A percentile compares a stretch with the other conserved stretches of the same genome.
Evolutionary conservation across 2,888 invertebrate species (phyloP).

Genomic region (Drosophila dives): DNA sequence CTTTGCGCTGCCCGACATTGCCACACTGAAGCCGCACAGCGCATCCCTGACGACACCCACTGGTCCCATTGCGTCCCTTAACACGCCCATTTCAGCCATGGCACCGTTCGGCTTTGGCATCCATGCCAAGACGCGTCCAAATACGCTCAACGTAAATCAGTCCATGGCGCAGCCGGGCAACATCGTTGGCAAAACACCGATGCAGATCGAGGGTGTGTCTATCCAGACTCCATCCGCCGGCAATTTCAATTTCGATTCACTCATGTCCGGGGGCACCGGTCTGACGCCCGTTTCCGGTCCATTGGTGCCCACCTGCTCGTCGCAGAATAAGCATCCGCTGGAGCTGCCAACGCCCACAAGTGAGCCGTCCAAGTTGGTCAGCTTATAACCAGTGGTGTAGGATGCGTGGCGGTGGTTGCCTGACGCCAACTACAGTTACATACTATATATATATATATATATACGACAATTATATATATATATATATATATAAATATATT

Average conservation of each 20-base stretch:
- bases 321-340: conserved; percentile 90
- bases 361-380: conserved; percentile 91
- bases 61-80: conserved; percentile 83
- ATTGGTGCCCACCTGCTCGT: conserved; percentile 89
- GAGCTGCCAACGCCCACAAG: conserved; percentile 90
- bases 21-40: conserved; percentile 66
- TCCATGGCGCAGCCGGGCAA: conserved; percentile 83
- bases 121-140: conserved; percentile 88
- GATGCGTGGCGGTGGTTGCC: conserved; percentile 46
- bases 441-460: conserved; percentile 63
- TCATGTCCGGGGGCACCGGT: conserved; percentile 97
- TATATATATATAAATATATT: conserved; percentile 2
- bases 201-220: conserved; percentile 91
- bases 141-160: conserved; percentile 88
- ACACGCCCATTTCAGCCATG: conserved; percentile 82
- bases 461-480: neutral
- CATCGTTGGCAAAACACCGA: conserved; percentile 82
- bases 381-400: conserved; percentile 88
- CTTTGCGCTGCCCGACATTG: conserved; percentile 82
- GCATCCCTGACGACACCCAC: conserved; percentile 81
- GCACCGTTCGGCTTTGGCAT: conserved; percentile 71
- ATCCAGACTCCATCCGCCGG: conserved; percentile 95
- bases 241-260: conserved; percentile 95
- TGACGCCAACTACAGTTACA: conserved; percentile 56
- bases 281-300: conserved; percentile 93